phyloP scores from a whole-genome alignment of 2,113 vertebrate species.

The Daboia siamensis region DNA sequence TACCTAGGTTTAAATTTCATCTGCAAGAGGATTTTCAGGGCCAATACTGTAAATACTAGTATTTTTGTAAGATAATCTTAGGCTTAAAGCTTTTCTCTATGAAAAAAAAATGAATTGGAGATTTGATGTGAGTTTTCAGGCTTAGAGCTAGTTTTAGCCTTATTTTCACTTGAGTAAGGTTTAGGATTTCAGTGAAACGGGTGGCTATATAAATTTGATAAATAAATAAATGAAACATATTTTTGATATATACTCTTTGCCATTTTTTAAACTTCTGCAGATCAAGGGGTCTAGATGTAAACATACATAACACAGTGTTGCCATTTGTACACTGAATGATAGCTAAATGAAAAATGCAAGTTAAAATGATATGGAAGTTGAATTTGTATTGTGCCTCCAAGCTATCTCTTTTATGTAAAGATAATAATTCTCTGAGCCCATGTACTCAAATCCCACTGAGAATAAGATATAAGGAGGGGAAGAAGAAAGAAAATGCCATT shows the following conservation, averaged over 20 bases:
- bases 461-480: slow-evolving; percentile 35
- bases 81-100: neutral
- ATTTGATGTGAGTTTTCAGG: neutral
- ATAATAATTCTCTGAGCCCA: neutral
- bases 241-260: neutral
- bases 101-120: neutral
- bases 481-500: neutral
- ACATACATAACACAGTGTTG: slow-evolving; percentile 26
- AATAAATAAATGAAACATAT: neutral
- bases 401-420: slow-evolving; percentile 5
- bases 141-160: neutral
- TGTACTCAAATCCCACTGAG: neutral
- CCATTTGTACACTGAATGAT: slow-evolving; percentile 35
- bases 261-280: neutral
- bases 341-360: slow-evolving; percentile 37
- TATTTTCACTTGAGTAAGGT: neutral
- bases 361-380: slow-evolving; percentile 31
- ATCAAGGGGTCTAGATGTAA: slow-evolving; percentile 26
- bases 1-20: neutral
- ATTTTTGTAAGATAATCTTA: neutral
- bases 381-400: slow-evolving; percentile 50
- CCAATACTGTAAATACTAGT: neutral
- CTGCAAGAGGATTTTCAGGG: neutral
- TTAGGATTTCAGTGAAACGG: neutral
- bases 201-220: neutral